Evolutionary conservation across 2,113 vertebrate genomes (phyloP).

Genomic region (Tylochromis polylepis): DNA sequence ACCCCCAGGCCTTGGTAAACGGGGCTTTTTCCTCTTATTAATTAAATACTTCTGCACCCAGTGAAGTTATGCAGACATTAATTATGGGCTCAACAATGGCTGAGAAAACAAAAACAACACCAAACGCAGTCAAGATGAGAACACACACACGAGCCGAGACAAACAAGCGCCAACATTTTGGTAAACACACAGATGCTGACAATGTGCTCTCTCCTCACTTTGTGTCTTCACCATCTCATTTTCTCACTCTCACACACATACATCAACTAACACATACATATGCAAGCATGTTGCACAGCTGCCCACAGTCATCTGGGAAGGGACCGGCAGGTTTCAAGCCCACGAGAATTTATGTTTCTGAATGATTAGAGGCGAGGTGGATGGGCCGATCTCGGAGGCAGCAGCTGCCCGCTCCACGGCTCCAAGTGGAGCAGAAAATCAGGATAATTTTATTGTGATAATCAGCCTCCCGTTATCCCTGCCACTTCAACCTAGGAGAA

Average conservation of each 20-base stretch:
- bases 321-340: slow-evolving; percentile 56
- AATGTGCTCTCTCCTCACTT: background rate
- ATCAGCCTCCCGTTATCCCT: slow-evolving; percentile 61
- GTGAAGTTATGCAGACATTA: slow-evolving; percentile 45
- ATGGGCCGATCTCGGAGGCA: slow-evolving; percentile 50
- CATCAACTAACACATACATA: background rate
- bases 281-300: slow-evolving; percentile 29
- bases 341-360: slow-evolving; percentile 49
- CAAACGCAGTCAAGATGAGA: background rate
- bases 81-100: slow-evolving; percentile 27
- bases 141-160: background rate
- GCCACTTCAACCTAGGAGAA: slow-evolving; percentile 35
- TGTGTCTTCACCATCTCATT: background rate
- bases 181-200: background rate
- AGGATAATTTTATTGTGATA: slow-evolving; percentile 72
- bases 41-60: slow-evolving; percentile 24
- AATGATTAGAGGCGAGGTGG: slow-evolving; percentile 57
- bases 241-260: background rate
- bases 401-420: slow-evolving; percentile 64
- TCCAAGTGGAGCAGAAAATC: slow-evolving; percentile 75
- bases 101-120: slow-evolving; percentile 38
- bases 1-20: background rate
- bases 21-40: slow-evolving; percentile 8
- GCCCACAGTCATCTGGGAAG: slow-evolving; percentile 30
- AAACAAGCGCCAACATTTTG: background rate